Evolutionary conservation across 2,797 vertebrate genomes (phyloP).

Genomic region (Leptatherina wallacei): DNA sequence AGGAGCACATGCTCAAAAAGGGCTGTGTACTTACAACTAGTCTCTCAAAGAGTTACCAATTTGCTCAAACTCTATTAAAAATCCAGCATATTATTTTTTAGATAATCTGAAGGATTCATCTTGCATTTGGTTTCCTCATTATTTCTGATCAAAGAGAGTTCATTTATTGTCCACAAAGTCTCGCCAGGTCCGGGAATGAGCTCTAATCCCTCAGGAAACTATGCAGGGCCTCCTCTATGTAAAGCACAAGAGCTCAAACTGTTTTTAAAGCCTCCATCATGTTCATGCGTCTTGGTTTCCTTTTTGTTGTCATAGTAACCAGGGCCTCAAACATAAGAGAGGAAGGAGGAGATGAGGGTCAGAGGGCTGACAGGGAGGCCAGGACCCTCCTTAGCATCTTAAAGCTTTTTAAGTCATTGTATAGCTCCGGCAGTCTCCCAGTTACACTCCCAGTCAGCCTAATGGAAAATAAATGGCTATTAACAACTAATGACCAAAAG

Average conservation of each 20-base stretch:
- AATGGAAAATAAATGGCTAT: conserved; percentile 36
- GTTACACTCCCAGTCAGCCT: not conserved
- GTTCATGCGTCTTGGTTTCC: conserved; percentile 52
- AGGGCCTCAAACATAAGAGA: conserved; percentile 48
- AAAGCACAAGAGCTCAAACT: conserved; percentile 29
- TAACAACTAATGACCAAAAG: conserved; percentile 10
- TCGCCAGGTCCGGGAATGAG: conserved; percentile 17
- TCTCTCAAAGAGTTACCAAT: not conserved
- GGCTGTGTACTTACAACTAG: not conserved
- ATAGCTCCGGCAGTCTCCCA: conserved; percentile 28
- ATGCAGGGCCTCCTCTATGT: conserved; percentile 35
- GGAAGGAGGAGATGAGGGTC: conserved; percentile 32
- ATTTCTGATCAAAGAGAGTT: conserved; percentile 14
- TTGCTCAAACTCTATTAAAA: not conserved
- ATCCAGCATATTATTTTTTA: not conserved
- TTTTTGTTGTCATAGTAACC: conserved; percentile 62
- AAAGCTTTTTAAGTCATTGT: conserved; percentile 40
- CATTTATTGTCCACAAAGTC: conserved; percentile 21
- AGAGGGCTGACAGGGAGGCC: conserved; percentile 61
- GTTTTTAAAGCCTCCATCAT: conserved; percentile 44
- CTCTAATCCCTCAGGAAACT: conserved; percentile 34
- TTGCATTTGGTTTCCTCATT: conserved; percentile 3
- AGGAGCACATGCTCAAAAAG: not conserved
- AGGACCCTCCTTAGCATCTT: conserved; percentile 62
- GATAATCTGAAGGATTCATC: not conserved